phyloP scores from a whole-genome alignment of 2,888 invertebrate species.

The Drepana falcataria region DNA sequence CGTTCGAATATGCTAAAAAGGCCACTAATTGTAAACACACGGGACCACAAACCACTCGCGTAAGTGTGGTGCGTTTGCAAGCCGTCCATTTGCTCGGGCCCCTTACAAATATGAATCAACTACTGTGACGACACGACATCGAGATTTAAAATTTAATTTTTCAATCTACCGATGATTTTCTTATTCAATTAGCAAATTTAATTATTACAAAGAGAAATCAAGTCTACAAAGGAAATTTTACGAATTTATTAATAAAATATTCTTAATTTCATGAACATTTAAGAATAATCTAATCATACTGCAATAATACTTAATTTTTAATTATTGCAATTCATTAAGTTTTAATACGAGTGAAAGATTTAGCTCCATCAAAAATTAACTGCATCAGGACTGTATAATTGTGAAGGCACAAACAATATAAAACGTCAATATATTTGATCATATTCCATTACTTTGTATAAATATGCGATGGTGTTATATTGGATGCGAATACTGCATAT shows the following conservation, averaged over 20 bases:
- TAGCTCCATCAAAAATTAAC: constrained; percentile 12
- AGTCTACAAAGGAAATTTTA: constrained; percentile 44
- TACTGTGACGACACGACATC: constrained; percentile 58
- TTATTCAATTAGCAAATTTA: constrained; percentile 16
- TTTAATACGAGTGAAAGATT: constrained; percentile 26
- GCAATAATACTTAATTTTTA: constrained; percentile 43
- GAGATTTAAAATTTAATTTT: constrained; percentile 42
- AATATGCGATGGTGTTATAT: constrained; percentile 19
- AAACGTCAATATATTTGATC: constrained; percentile 25
- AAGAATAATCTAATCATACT: constrained; percentile 35
- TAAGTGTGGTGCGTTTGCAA: constrained; percentile 7
- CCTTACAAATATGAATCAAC: constrained; percentile 20
- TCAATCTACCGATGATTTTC: constrained; percentile 25
- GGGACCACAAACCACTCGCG: constrained; percentile 20
- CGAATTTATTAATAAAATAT: constrained; percentile 29
- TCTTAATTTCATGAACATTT: constrained; percentile 24
- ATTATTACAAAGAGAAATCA: constrained; percentile 9
- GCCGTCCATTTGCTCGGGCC: constrained; percentile 13
- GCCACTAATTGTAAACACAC: constrained; percentile 33
- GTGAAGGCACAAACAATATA: constrained; percentile 73
- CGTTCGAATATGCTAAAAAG: constrained; percentile 31
- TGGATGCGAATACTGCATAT: constrained; percentile 23
- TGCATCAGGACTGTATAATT: not conserved
- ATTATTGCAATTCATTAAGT: constrained; percentile 58
- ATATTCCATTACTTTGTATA: constrained; percentile 19